These are phyloP conservation scores for Poicephalus gulielmi DNA, from an alignment of 2,113 vertebrate genomes.

Conservation along the genomic window DNA sequence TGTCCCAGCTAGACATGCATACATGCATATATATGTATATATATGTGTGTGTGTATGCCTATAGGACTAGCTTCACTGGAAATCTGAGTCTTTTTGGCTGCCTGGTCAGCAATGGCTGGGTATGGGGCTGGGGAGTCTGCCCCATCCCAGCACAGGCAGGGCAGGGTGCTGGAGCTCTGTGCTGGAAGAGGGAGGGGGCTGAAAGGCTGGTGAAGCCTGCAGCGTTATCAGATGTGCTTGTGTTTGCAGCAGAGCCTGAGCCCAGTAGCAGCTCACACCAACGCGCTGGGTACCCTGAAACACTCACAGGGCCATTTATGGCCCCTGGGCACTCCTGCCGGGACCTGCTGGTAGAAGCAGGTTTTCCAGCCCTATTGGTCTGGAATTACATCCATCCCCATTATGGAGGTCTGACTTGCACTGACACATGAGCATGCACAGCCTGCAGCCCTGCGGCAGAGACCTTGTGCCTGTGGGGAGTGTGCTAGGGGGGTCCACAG, in stretches of 20 bases:
- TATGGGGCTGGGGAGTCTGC: not conserved
- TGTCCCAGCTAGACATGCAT: not conserved
- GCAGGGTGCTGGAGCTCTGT: not conserved
- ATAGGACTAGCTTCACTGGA: not conserved
- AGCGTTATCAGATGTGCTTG: not conserved
- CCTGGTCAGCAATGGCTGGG: not conserved
- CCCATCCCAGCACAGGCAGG: not conserved
- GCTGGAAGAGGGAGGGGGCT: not conserved
- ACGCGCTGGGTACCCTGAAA: rapidly evolving
- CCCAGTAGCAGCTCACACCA: not conserved
- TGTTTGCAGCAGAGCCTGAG: not conserved
- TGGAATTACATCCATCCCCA: not conserved
- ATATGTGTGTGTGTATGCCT: not conserved
- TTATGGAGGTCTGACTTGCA: not conserved
- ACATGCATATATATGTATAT: not conserved
- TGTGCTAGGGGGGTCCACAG: not conserved
- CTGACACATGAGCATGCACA: not conserved
- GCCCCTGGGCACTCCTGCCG: not conserved
- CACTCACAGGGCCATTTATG: not conserved
- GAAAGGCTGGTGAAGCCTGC: not conserved
- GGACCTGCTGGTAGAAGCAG: not conserved
- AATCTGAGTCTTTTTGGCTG: not conserved
- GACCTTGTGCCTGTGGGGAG: not conserved
- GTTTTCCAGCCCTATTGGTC: rapidly evolving
- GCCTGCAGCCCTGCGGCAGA: not conserved